Evolutionary conservation across 2,113 vertebrate species (phyloP).

Genomic region (Pluvialis apricaria): DNA sequence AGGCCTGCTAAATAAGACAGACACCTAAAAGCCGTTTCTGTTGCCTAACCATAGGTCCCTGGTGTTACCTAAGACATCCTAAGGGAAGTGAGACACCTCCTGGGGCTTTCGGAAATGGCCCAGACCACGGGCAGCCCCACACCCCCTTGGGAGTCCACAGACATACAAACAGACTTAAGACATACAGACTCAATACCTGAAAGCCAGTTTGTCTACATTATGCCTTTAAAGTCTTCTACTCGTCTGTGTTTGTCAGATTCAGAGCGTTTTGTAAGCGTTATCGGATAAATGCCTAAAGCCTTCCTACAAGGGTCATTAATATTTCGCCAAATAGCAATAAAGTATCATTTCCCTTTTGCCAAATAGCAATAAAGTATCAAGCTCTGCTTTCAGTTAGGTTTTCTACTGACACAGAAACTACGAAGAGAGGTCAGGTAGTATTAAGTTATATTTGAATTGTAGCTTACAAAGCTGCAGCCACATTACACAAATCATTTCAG

Average conservation of each 20-base stretch:
- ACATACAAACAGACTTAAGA: neutral
- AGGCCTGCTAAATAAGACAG: neutral
- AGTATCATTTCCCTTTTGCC: neutral
- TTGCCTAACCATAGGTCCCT: neutral
- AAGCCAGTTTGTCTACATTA: neutral
- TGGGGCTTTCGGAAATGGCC: neutral
- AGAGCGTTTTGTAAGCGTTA: neutral
- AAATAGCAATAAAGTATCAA: neutral
- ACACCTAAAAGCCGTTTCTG: neutral
- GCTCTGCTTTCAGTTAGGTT: neutral
- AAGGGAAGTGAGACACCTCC: neutral
- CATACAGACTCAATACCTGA: neutral
- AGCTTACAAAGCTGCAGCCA: neutral
- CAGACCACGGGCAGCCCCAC: fast-evolving
- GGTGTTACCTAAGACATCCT: neutral
- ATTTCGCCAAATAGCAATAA: neutral
- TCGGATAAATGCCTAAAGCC: neutral
- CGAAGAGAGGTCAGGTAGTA: neutral
- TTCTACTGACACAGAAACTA: neutral
- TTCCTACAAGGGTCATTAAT: neutral
- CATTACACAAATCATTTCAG: neutral
- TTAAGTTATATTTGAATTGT: neutral
- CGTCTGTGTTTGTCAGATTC: neutral
- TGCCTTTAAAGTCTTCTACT: neutral
- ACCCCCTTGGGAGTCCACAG: neutral